Base-by-base conservation (phyloP, 2,888 invertebrate species). In the Beris morrisii region DNA sequence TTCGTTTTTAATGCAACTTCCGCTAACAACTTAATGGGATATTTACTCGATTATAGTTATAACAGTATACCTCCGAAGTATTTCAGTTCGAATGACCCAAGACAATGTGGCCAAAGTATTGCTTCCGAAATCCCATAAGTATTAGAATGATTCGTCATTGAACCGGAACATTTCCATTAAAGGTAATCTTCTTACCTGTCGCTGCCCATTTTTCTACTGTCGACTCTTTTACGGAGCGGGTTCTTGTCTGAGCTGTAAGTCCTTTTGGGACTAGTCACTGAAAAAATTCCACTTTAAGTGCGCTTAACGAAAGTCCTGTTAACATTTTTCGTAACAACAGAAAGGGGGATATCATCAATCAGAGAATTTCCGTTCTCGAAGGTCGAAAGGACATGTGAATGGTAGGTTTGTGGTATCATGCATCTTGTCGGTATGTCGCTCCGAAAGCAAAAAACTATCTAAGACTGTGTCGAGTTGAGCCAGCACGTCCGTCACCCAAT, bases 171-270 rank as follows among this genome's bases (percentile, higher is more conserved):
- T 65, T 65, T 65, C 64, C 64, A 65, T 65, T 65, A 65, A 65
- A 65, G 46, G 64, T 65, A 65, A 65, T 65, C 64, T 55, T 65
- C 64, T 65, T 65, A 65, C 64, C 64, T 65, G 64, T 54, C 44
- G 64, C 38, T 52, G 61, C 50, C 32, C 50, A 61, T 61, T 52
- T 61, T 46, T 22, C 13, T 59, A 48, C 32, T 46, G 50, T 61
- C 50, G 38, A 3, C 38, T 38, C 38, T 38, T 38, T 38, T 38
- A 38, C 38, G 7, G 22, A 5, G 38, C 5, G 1, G 38, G 38
- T 38, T 9, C 38, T 5, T 2, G 22, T 22, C 22, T 22, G 22
- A 22, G 22, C 22, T 38, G 9, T 38, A 38, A 38, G 38, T 38
- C 38, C 5, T 38, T 38, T 38, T 3, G 38, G 38, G 38, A 38